Evolutionary conservation across 2,888 invertebrate species (phyloP), one percentile per base, ranked within the genome.

Genomic region (Caenorhabditis sp.): DNA sequence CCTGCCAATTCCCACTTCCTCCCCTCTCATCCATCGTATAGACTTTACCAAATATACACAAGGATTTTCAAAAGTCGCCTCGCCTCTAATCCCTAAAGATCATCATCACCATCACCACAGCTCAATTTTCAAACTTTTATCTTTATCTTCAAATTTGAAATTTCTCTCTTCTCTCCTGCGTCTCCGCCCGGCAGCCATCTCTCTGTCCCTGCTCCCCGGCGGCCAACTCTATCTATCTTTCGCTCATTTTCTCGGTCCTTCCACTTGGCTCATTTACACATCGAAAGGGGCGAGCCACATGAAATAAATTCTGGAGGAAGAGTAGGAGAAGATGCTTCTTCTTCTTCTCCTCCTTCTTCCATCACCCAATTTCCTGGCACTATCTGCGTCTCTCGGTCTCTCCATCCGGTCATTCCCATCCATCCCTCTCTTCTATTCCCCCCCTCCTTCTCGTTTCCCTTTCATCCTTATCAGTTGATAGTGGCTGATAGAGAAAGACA

Each of bases 261-360:
- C 65, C 70, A 51, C 70, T 82, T n/a, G n/a, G n/a, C n/a, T n/a
- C 72, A 72, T 77, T 80, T 71, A 62, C 65, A 72, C 80, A 76
- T 76, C 60, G 64, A 55, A 71, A n/a, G n/a, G n/a, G n/a, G n/a
- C n/a, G n/a, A n/a, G n/a, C 71, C 71, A 71, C 70, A 71, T 71
- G 72, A 72, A 76, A 76, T 76, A 76, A 77, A 68, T 77, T 77
- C 69, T 77, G 69, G 77, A 69, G 61, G 40, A 44, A 40, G 8
- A 20, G 37, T 11, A 22, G 18, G 61, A 61, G 61, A 61, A 35
- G 32, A 4, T 6, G 2, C 32, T 32, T 32, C 22, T 18, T 40
- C 28, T n/a, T 24, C 26, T 60, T 67, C 56, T 50, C 50, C 51
- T 28, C 28, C 60, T 37, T 18, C 47, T 55, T 24, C 40, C 37